Base-by-base conservation (phyloP, 2,888 invertebrate genomes). In the Drosophila atripex region DNA sequence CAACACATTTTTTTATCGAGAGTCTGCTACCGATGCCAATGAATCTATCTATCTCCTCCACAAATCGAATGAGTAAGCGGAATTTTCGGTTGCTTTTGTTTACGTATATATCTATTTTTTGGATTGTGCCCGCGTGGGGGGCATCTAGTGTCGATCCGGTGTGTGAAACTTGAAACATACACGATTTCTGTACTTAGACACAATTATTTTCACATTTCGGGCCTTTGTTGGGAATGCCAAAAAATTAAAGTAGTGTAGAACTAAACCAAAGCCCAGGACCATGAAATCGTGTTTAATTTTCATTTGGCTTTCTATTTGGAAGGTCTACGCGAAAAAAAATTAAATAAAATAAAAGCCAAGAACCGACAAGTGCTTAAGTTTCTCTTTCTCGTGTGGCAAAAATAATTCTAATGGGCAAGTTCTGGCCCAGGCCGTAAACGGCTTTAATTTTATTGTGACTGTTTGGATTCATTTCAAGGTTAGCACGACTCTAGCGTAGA, bases 241-340 rank as follows among this genome's bases (percentile, higher is more conserved):
- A 86, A 82, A 79, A 75, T 76, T 35, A 76, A 80, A 80, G 86
- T 80, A 86, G 86, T 35, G 84, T 86, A 82, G 80, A 82, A 86
- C 80, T 80, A 80, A 80, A 86, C 70, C 77, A 69, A 77, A 75
- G 64, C 58, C 73, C 75, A 83, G 83, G 79, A 76, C 69, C 70
- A 61, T 72, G 73, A 84, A 80, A 80, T 76, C 80, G 80, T 86
- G 80, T 80, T 80, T 76, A 82, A 78, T 82, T 85, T 80, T 75
- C 39, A 32, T 35, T 61, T 66, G 80, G 76, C 77, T 86, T 80
- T 86, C 75, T 69, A 61, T 75, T 80, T 68, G 71, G 55, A 59
- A 55, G 54, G 51, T 43, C 54, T 53, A 32, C 12, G 30, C 11
- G 14, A 54, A 54, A 43, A 43, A 21, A 21, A 41, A 8, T 41